phyloP scores from a whole-genome alignment of 2,888 invertebrate species.

The Caenorhabditis sp. region DNA sequence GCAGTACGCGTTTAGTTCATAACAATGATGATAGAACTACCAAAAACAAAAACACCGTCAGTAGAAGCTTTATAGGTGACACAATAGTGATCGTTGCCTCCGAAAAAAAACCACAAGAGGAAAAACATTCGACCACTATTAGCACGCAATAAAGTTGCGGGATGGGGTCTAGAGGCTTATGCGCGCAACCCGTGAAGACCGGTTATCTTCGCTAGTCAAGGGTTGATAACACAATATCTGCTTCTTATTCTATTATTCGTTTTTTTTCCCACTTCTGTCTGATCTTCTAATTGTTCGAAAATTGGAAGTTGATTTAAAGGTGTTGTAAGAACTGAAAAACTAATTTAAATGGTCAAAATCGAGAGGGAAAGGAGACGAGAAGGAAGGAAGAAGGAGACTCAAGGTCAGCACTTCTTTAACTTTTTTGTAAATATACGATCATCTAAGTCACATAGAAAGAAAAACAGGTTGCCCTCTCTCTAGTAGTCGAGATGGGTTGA shows the following conservation, averaged over 20 bases:
- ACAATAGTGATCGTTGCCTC: constrained; percentile 31
- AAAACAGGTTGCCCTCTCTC: constrained; percentile 56
- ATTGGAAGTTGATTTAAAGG: background rate
- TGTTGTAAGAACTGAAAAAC: constrained; percentile 4
- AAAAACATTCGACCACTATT: constrained; percentile 47
- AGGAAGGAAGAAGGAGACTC: constrained; percentile 25
- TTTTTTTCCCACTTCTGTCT: constrained; percentile 1
- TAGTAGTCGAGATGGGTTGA: constrained; percentile 12
- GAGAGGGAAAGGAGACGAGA: constrained; percentile 18
- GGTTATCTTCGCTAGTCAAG: constrained; percentile 42
- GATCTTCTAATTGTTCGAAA: background rate
- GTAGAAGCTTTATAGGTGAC: constrained; percentile 39
- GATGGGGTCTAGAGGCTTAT: constrained; percentile 41
- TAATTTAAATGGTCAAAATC: constrained; percentile 39
- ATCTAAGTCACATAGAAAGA: constrained; percentile 10
- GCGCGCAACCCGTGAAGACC: constrained; percentile 35
- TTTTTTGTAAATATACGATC: constrained; percentile 60
- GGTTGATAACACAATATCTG: constrained; percentile 42
- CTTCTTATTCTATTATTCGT: background rate
- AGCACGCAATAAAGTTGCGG: constrained; percentile 55
- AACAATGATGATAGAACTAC: background rate
- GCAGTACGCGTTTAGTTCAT: too few species aligned
- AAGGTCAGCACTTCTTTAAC: constrained; percentile 45
- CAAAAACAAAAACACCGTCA: background rate
- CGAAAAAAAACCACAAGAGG: constrained; percentile 31